A percentile compares a stretch with the other conserved stretches of the same genome.
Conservation (phyloP, 2,113 vertebrate genomes). For the Periophthalmus modestus region DNA sequence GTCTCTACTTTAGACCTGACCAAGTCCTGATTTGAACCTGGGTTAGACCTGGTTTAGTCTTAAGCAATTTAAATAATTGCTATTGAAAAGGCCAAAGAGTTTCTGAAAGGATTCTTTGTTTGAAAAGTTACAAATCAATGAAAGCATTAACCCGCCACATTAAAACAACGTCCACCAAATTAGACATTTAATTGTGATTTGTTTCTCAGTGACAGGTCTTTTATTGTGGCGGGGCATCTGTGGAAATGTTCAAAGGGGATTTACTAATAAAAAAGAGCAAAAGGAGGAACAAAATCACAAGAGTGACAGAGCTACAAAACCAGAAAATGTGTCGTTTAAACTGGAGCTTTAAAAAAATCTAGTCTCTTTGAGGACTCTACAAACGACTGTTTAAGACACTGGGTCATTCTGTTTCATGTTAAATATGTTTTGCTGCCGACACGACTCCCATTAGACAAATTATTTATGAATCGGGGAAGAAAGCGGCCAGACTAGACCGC, state of each 20-base stretch:
- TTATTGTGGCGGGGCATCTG: conserved; percentile 28
- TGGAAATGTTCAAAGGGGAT: conserved; percentile 31
- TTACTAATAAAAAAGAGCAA: conserved; percentile 34
- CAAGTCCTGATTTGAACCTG: background rate
- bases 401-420: background rate
- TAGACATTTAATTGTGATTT: conserved; percentile 46
- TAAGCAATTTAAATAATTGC: background rate
- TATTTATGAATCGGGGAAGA: background rate
- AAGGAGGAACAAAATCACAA: conserved; percentile 16
- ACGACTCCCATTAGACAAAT: background rate
- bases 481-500: no score
- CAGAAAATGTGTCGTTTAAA: conserved; percentile 13
- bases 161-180: conserved; percentile 57
- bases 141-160: conserved; percentile 38
- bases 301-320: conserved; percentile 15
- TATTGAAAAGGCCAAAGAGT: background rate
- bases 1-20: background rate
- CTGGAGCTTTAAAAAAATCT: conserved; percentile 7
- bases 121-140: conserved; percentile 20
- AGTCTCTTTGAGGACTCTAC: background rate
- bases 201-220: conserved; percentile 19
- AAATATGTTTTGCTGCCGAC: background rate
- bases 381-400: background rate
- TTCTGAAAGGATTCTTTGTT: background rate
- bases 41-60: background rate